These are phyloP conservation scores for Dynastes tityus DNA, from an alignment of 2,888 invertebrate genomes.

Conservation along the genomic window DNA sequence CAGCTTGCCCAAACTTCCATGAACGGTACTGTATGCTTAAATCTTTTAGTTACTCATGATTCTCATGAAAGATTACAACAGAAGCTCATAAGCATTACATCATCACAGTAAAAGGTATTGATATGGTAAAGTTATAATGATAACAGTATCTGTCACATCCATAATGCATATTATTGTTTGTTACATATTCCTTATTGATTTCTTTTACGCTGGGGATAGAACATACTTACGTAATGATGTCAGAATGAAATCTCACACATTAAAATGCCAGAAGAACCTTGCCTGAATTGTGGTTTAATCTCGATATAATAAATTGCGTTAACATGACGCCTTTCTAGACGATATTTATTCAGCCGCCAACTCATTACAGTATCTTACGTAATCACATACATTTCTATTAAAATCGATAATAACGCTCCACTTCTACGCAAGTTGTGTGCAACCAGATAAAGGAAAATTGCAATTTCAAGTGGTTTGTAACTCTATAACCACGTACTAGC, in stretches of 20 bases:
- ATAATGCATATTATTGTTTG: no score
- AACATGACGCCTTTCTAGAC: constrained; percentile 2
- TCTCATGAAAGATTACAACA: no score
- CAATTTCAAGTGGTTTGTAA: background rate
- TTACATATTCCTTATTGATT: background rate
- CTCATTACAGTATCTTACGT: constrained; percentile 18
- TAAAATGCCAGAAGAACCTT: constrained; percentile 11
- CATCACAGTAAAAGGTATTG: no score
- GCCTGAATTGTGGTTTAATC: constrained; percentile 17
- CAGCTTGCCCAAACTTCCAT: no score
- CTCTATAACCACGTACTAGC: background rate
- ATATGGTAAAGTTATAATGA: no score
- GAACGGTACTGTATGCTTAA: no score
- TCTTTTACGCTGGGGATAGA: background rate
- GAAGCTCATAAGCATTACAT: no score
- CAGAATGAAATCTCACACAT: constrained; percentile 9
- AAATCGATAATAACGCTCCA: constrained; percentile 1
- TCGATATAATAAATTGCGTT: constrained; percentile 18
- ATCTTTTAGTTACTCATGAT: no score
- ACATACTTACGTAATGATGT: constrained; percentile 21
- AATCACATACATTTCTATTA: constrained; percentile 15
- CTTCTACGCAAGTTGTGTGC: background rate
- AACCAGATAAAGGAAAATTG: no score
- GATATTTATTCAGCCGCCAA: constrained; percentile 16
- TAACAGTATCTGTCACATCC: no score